phyloP scores from a whole-genome alignment of 2,888 invertebrate species.

The Tachina lurida region DNA sequence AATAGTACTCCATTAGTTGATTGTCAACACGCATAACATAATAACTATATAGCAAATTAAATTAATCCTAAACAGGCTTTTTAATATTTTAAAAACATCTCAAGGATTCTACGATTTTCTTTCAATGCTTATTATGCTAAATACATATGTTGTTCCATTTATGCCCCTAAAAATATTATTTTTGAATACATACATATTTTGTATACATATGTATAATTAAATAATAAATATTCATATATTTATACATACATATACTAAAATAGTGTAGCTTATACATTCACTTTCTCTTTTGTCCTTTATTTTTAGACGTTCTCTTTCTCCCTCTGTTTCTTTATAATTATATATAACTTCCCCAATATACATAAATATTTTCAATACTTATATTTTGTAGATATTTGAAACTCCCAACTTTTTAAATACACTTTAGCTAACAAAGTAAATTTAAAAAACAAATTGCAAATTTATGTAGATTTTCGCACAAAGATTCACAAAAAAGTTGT shows the following conservation, averaged over 20 bases:
- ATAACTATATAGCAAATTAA: background rate
- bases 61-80: constrained; percentile 23
- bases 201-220: constrained; percentile 28
- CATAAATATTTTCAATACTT: background rate
- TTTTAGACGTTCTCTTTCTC: constrained; percentile 29
- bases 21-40: constrained; percentile 5
- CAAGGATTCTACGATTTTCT: constrained; percentile 8
- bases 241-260: constrained; percentile 31
- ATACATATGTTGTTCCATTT: background rate
- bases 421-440: constrained; percentile 29
- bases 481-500: constrained; percentile 51
- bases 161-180: background rate
- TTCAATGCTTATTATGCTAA: constrained; percentile 22
- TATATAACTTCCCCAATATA: constrained; percentile 2
- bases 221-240: constrained; percentile 31
- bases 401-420: constrained; percentile 36
- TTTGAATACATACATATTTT: constrained; percentile 7
- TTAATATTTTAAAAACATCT: constrained; percentile 10
- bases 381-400: constrained; percentile 72
- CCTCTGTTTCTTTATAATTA: background rate
- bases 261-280: constrained; percentile 39
- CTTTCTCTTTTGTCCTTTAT: constrained; percentile 13
- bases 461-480: constrained; percentile 64
- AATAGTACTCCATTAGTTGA: constrained; percentile 31
- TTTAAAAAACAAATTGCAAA: constrained; percentile 50